Evolutionary conservation across 2,797 vertebrate species (phyloP), one percentile per base, ranked within the genome.

Genomic region (Crocodylus rhombifer): DNA sequence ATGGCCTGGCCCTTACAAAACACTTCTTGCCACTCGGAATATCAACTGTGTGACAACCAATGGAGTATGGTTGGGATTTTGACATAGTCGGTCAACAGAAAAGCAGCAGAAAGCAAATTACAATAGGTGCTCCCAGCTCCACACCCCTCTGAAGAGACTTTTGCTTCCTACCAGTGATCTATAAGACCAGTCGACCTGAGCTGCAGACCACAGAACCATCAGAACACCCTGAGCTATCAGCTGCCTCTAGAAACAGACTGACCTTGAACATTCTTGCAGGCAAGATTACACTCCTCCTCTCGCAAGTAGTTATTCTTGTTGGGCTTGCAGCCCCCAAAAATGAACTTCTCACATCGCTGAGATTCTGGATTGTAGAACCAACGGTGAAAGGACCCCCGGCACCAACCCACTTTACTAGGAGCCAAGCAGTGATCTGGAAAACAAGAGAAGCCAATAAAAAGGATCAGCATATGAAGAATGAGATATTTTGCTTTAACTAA

Each of bases 251-350:
- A n/a, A 62, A 65, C 65, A 60, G 25, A 89, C 96, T 93, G 84
- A 98, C 97, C 98, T 97, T 95, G 96, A 57, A 98, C 97, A 65
- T 96, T 92, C 3, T 57, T 84, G 92, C 99, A 99, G 79, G 99
- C 98, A 0, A 97, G 98, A 25, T 67, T 33, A 85, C 99, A 99
- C 94, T 99, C 99, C 1, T 97, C 77, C 42, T 98, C 28, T 1
- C 96, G 80, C 80, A 99, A 91, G 81, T 99, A 99, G 97, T 99
- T 99, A 96, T 99, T 99, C 90, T 98, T 98, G 97, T 99, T 99
- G 77, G 97, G 96, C 80, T 95, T 98, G 97, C 99, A 98, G 57
- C 98, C 98, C 0, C 98, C 98, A 65, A 97, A 98, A 61, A 56
- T 94, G 73, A 98, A 98, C 25, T 88, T 79, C 82, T 99, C 98